Evolutionary conservation across 2,797 vertebrate genomes (phyloP), one percentile per base, ranked within the genome.

Genomic region (Heterohyrax brucei): DNA sequence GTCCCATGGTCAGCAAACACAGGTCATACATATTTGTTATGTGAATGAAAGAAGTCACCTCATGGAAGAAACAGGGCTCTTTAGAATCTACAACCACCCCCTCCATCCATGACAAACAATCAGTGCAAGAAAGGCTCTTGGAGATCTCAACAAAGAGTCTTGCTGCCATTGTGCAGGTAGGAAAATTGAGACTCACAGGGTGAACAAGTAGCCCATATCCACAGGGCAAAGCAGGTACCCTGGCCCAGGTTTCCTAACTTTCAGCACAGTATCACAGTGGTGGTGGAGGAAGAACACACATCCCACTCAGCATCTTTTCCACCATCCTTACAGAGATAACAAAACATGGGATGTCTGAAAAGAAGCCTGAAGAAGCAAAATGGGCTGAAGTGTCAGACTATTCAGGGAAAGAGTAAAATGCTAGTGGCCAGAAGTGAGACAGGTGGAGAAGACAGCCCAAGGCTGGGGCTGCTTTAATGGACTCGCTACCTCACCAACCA

Each of bases 71-170:
- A 56, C 68, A 86, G 48, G 12, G 30, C 48, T 77, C 68, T 72
- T 33, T 6, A 56, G 80, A 79, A 12, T 19, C 44, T 4, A 0
- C 1, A 26, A 62, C 0, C 19, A 5, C 4, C 21, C 22, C 21
- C 28, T 59, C 68, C 30, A 5, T 9, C 5, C 13, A 10, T 4
- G n/a, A 39, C 46, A 56, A 79, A 46, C 68, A 72, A 33, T 13
- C 48, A n/a, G 30, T 21, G 64, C 70, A 64, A 18, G n/a, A 70
- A 78, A 10, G 30, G 22, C 46, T n/a, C 53, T 4, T 50, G 73
- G 53, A 39, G 39, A 39, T 39, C 39, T 39, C 39, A 39, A 39
- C 39, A 39, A 39, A 39, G 39, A 16, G 21, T 28, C 44, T 44
- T 68, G 21, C n/a, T 53, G 46, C 73, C 50, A 87, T 62, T 68